Base-by-base conservation (phyloP, 2,113 vertebrate species). In the Galbula dea region DNA sequence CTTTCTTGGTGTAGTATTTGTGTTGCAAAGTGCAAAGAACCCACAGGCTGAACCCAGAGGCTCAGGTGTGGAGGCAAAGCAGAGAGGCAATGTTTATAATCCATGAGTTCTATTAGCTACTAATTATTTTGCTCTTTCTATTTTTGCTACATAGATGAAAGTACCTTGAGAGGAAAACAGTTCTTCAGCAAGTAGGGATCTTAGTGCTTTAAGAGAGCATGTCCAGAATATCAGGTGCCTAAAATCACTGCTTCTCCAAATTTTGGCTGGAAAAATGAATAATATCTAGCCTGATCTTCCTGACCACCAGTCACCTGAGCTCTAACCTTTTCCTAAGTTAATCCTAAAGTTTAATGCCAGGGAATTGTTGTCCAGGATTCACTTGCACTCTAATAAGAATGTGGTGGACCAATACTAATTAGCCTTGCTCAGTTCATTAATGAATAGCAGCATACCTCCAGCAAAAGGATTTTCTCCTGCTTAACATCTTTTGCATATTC, bases 401-500 rank as follows among this genome's bases (percentile, higher is more conserved):
- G 12, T 20, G 26, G 89, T 83, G 59, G 58, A 80, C 29, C 73
- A 86, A 55, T 71, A 66, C 36, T 59, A 79, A 93, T 87, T 89
- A 91, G 36, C 54, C 16, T 78, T 39, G 22, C 32, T 89, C 37
- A 27, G 34, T 62, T 76, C 41, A 26, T 87, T 90, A 80, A 90
- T 94, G 86, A 86, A 88, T 41, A 52, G 34, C 68, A 77, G 15
- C 20, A 46, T 54, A 80, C 20, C 49, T 93, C 51, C 71, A 81
- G 65, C 2, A 0, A 59, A 86, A 78, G 36, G 1, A 11, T 16
- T 65, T 85, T 68, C 43, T 94, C 19, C 20, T 63, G 23, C 55
- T 92, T 83, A n/a, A n/a, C n/a, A n/a, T n/a, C n/a, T n/a, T 77
- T 94, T 94, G 46, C 43, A 15, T 94, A 37, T 92, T 91, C 69